These are phyloP conservation scores for Caranx ignobilis DNA, from an alignment of 2,113 vertebrate species.

Conservation along the genomic window DNA sequence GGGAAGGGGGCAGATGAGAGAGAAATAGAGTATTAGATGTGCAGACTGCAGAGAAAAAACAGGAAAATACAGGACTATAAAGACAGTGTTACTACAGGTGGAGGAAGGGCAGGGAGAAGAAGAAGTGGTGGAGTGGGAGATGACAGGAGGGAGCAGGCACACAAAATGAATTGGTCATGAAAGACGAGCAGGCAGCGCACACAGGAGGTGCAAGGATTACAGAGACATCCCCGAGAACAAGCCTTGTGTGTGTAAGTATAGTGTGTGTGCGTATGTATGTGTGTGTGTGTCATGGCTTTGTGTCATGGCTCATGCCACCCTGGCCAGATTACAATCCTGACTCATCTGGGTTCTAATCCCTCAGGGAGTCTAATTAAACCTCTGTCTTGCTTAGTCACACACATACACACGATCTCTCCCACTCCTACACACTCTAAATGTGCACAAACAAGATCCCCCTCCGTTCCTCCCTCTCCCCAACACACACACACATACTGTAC, in stretches of 20 bases:
- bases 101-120: slow-evolving; percentile 28
- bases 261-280: slow-evolving; percentile 32
- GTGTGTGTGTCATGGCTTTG: slow-evolving; percentile 51
- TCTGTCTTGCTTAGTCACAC: slow-evolving; percentile 57
- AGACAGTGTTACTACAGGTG: slow-evolving; percentile 17
- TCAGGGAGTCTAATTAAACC: slow-evolving; percentile 83
- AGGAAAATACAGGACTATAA: slow-evolving; percentile 8
- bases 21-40: slow-evolving; percentile 55
- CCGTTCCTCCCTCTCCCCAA: neutral
- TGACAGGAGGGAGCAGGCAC: slow-evolving; percentile 44
- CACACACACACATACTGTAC: slow-evolving; percentile 12
- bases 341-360: slow-evolving; percentile 80
- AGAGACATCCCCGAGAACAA: slow-evolving; percentile 59
- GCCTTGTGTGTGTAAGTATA: slow-evolving; percentile 19
- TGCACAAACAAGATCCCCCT: neutral
- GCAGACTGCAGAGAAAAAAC: slow-evolving; percentile 18
- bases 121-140: slow-evolving; percentile 26
- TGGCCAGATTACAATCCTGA: slow-evolving; percentile 80
- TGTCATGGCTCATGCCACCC: slow-evolving; percentile 73
- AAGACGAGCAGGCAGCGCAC: slow-evolving; percentile 59
- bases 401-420: slow-evolving; percentile 1
- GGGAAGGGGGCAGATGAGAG: slow-evolving; percentile 40
- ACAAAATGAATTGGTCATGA: slow-evolving; percentile 65
- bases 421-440: neutral
- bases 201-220: slow-evolving; percentile 76